Conservation (phyloP, 2,113 vertebrate genomes). For the Catharus fuscescens region DNA sequence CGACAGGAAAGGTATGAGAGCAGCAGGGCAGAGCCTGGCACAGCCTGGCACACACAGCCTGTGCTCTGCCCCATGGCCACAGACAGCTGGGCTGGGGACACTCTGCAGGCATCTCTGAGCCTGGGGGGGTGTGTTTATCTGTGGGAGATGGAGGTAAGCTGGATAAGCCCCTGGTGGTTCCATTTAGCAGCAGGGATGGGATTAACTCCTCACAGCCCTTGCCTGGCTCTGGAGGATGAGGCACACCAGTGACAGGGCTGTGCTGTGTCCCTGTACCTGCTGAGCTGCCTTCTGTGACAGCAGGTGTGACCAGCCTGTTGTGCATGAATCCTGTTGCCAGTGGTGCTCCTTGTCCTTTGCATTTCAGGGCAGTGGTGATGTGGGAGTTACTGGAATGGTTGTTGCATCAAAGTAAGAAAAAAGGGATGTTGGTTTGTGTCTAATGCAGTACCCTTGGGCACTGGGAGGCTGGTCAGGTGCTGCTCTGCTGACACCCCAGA, state of each 20-base stretch:
- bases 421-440: neutral
- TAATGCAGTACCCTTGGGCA: rapidly evolving
- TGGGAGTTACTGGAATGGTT: neutral
- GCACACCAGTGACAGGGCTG: neutral
- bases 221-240: neutral
- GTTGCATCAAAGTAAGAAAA: neutral
- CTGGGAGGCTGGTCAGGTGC: neutral
- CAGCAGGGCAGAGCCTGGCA: neutral
- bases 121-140: neutral
- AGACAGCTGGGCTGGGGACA: neutral
- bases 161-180: neutral
- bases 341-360: neutral
- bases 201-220: slow-evolving; percentile 28
- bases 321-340: neutral
- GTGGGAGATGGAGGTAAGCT: slow-evolving; percentile 9
- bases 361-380: neutral
- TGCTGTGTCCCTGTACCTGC: neutral
- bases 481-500: neutral
- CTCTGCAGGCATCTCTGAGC: neutral
- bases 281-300: neutral
- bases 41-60: neutral
- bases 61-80: neutral
- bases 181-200: neutral
- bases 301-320: neutral
- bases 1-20: slow-evolving; percentile 89